Evolutionary conservation across 2,797 vertebrate genomes (phyloP).

Genomic region (Ficedula albicollis): DNA sequence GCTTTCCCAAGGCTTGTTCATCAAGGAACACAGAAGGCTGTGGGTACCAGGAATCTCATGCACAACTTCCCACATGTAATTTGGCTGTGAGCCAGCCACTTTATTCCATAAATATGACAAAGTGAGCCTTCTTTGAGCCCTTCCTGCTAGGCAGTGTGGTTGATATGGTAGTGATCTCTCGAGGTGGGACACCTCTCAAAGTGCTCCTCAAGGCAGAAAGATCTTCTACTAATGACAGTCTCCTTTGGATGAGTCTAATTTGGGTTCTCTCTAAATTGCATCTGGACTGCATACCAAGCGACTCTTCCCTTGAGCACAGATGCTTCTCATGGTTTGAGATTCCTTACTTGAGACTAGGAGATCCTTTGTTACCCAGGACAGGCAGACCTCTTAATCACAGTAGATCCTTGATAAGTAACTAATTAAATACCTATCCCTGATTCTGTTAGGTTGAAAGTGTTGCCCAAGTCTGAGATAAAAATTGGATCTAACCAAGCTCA

Average conservation of each 20-base stretch:
- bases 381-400: background rate
- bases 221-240: background rate
- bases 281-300: background rate
- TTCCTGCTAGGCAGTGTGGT: background rate
- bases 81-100: background rate
- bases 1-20: background rate
- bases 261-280: background rate
- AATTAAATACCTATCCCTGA: background rate
- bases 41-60: background rate
- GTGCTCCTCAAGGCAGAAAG: background rate
- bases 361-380: background rate
- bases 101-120: background rate
- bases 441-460: background rate
- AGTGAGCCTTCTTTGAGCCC: background rate
- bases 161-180: background rate
- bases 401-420: background rate
- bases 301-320: background rate
- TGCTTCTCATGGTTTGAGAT: background rate
- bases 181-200: background rate
- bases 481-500: background rate
- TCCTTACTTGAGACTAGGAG: background rate
- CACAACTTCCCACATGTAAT: background rate
- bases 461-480: background rate
- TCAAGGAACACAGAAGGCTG: background rate
- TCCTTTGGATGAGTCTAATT: background rate